Evolutionary conservation across 2,113 vertebrate genomes (phyloP), one percentile per base, ranked within the genome.

Genomic region (Chitala chitala): DNA sequence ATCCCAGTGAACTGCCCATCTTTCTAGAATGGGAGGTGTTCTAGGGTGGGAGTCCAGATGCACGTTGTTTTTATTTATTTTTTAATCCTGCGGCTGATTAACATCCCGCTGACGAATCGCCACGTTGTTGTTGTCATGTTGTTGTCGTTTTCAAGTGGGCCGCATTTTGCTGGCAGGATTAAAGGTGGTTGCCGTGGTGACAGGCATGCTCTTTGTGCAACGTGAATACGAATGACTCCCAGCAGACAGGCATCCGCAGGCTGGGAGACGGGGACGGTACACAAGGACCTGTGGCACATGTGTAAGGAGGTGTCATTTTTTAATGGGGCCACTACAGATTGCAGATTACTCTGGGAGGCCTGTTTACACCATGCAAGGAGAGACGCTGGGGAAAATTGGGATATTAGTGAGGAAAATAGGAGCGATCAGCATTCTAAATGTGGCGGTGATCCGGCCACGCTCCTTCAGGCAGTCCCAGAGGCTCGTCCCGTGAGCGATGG

Each of bases 111-210:
- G 58, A 26, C 9, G 58, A 36, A 38, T 63, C 33, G 33, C 59
- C 31, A 36, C n/a, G 59, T n/a, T 63, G 33, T 38, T 38, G 31
- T 29, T 20, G 10, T 20, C 56, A 24, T 59, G n/a, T 10, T 48
- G 7, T 48, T 65, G 29, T 20, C 3, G 33, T 38, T 15, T 63
- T 15, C 59, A 66, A 66, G 64, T 66, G 36, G 64, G 68, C 26
- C 40, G 26, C 12, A 29, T 15, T 68, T 42, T 4, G n/a, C 40
- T 68, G 64, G 42, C 7, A 22, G 42, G 64, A 68, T 53, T 31
- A 29, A 17, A 53, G 68, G 46, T 69, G 48, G 68, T 69, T 69
- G 44, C 68, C 48, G 44, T 53, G 68, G 68, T 69, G 68, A 69
- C 48, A 13, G 48, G 66, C 48, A 20, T 66, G 12, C 46, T 31